Percentiles rank a stretch among this genome's conserved stretches.
phyloP scores from a whole-genome alignment of 2,797 vertebrate species.

The Agapornis canus region DNA sequence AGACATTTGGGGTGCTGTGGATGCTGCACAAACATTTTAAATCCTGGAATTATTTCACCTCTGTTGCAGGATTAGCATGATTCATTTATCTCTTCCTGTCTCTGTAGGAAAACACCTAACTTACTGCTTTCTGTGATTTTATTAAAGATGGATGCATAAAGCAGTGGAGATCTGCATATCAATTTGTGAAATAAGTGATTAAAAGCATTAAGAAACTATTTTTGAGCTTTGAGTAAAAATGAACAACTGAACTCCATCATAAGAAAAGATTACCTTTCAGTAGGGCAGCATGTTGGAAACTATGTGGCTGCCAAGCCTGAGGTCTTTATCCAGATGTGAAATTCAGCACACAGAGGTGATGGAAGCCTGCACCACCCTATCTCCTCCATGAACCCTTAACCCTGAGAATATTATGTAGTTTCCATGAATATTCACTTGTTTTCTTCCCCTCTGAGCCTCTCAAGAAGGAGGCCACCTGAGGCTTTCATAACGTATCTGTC shows the following conservation, averaged over 20 bases:
- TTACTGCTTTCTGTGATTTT: background rate
- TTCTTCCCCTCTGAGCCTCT: background rate
- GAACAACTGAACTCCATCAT: background rate
- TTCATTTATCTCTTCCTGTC: background rate
- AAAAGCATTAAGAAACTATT: background rate
- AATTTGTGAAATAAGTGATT: background rate
- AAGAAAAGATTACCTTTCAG: background rate
- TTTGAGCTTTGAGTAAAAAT: background rate
- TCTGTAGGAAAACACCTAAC: background rate
- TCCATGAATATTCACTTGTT: background rate
- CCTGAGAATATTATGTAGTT: background rate
- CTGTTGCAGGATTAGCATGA: conserved; percentile 27
- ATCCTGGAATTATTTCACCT: conserved; percentile 4
- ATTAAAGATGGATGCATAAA: background rate
- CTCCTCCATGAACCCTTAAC: background rate
- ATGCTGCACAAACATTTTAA: background rate
- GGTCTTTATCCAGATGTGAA: background rate
- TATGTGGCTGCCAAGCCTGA: background rate
- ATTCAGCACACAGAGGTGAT: background rate
- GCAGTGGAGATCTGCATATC: background rate
- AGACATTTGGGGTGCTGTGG: background rate
- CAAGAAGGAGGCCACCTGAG: background rate
- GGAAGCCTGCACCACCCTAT: background rate
- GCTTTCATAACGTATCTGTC: background rate
- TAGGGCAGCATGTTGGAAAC: background rate